Base-by-base conservation (phyloP, 2,888 invertebrate species). In the Cyrtodaria siliqua region DNA sequence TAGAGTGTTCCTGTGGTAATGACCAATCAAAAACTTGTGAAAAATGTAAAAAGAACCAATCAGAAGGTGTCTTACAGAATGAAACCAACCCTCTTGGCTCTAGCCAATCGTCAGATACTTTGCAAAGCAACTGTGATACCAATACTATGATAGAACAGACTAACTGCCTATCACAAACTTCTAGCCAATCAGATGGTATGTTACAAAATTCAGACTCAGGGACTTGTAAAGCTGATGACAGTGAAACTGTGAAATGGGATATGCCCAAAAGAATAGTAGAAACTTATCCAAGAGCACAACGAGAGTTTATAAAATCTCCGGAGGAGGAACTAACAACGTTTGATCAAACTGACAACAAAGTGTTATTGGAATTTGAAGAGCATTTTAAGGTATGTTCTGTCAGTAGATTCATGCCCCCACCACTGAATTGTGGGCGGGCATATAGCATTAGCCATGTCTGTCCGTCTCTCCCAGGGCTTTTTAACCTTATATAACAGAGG, bases 321-420 rank as follows among this genome's bases (percentile, higher is more conserved):
- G 6, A 33, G 33, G 12, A 33, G 12, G 33, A 33, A 33, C n/a
- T n/a, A n/a, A 33, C 33, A 8, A 18, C 38, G 20, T 38, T n/a
- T n/a, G 18, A 50, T 20, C 29, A 52, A 38, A 40, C 18, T 20
- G 38, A 50, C 2, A 12, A 50, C 18, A 20, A 56, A n/a, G 14
- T 3, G 14, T 38, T 23, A 20, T 23, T 69, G 4, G 44, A 55
- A 33, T 77, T 72, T 64, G 50, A 63, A 29, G 72, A 77, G 20
- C n/a, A 68, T 44, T 56, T 68, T 23, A 63, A 57, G 68, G 74
- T 74, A 59, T 27, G 33, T n/a, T n/a, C n/a, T n/a, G n/a, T n/a
- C n/a, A n/a, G n/a, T n/a, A n/a, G n/a, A n/a, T n/a, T n/a, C n/a
- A n/a, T n/a, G n/a, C n/a, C n/a, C n/a, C n/a, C n/a, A n/a, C n/a